phyloP scores from a whole-genome alignment of 2,797 vertebrate species.

The Schizothorax lantsangensis region DNA sequence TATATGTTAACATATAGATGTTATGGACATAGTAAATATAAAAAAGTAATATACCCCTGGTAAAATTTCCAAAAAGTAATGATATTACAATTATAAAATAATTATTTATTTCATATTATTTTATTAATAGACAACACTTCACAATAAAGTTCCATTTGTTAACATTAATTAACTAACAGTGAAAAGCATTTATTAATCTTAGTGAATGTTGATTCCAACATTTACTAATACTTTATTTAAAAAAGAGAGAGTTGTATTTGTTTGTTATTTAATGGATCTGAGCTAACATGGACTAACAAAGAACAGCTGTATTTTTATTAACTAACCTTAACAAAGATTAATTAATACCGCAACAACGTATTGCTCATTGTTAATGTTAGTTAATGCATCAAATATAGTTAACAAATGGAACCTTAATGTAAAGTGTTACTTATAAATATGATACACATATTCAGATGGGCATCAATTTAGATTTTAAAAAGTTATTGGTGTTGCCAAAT shows the following conservation, averaged over 20 bases:
- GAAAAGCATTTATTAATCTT: neutral
- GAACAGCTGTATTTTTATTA: neutral
- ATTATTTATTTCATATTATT: neutral
- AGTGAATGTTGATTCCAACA: neutral
- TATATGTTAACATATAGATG: neutral
- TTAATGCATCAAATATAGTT: neutral
- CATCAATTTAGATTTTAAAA: neutral
- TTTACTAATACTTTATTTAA: too few species aligned
- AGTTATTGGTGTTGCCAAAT: neutral
- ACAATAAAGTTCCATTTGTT: neutral
- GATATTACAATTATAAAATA: too few species aligned
- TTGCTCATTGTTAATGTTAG: too few species aligned
- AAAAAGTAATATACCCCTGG: neutral
- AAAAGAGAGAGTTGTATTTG: neutral
- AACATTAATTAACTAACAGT: neutral
- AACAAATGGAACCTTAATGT: too few species aligned
- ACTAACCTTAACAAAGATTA: neutral
- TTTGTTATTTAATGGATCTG: neutral
- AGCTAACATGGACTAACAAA: neutral
- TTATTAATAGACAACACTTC: neutral
- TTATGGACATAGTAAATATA: too few species aligned
- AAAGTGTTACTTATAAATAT: neutral
- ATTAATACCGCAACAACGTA: neutral
- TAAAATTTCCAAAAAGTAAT: too few species aligned
- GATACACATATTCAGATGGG: neutral